Evolutionary conservation across 2,888 invertebrate genomes (phyloP).

Genomic region (Leptinotarsa juncta): DNA sequence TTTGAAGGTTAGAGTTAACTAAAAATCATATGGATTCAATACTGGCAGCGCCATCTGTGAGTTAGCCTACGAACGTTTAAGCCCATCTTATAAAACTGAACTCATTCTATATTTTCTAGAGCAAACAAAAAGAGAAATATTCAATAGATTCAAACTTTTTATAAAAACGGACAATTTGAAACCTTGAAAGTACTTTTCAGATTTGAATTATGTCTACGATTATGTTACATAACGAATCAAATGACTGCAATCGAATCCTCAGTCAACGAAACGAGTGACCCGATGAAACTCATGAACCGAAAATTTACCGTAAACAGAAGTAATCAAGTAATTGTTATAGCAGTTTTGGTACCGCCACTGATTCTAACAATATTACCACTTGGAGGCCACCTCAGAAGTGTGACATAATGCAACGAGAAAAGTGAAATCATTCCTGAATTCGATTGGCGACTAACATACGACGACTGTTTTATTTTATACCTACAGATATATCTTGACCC

Average conservation of each 20-base stretch:
- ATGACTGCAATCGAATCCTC: neutral
- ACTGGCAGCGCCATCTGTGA: no score
- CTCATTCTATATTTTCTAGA: no score
- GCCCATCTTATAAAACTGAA: no score
- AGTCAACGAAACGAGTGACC: neutral
- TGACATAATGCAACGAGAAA: constrained; percentile 36
- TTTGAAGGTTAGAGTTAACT: no score
- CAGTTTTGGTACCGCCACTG: constrained; percentile 5
- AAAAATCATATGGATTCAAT: no score
- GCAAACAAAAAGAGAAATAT: no score
- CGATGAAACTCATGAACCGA: neutral
- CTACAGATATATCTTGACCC: constrained; percentile 47
- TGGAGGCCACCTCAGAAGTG: constrained; percentile 18
- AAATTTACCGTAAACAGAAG: neutral
- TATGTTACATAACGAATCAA: neutral
- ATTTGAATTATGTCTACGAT: neutral
- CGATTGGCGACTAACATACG: constrained; percentile 19
- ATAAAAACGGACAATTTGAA: no score
- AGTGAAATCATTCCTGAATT: constrained; percentile 32
- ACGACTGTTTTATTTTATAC: constrained; percentile 34
- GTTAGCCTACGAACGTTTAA: no score
- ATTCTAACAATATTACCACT: constrained; percentile 11
- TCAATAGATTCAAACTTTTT: no score
- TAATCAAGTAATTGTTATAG: neutral
- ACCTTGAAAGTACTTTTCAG: no score